A percentile compares a stretch with the other conserved stretches of the same genome.
Evolutionary conservation across 2,113 vertebrate genomes (phyloP).

Genomic region (Pygoscelis antarcticus): DNA sequence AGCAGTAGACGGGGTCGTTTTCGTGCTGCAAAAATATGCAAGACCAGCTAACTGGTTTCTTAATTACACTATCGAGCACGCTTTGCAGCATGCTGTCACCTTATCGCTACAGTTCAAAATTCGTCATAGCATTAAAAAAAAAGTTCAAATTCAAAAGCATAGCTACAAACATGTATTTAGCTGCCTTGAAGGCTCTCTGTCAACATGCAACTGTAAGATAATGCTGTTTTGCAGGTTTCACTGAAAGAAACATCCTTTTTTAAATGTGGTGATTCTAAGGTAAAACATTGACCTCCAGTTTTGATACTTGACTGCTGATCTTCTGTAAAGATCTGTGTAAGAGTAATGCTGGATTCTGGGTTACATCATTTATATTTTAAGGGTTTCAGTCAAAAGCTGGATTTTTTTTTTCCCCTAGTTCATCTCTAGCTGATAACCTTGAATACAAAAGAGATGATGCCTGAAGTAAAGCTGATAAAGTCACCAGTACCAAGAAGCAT

Average conservation of each 20-base stretch:
- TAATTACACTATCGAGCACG: neutral
- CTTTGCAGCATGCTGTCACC: neutral
- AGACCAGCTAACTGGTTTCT: neutral
- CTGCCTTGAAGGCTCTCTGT: neutral
- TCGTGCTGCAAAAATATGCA: neutral
- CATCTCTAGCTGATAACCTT: neutral
- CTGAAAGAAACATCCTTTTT: neutral
- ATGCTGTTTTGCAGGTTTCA: neutral
- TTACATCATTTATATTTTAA: constrained; percentile 13
- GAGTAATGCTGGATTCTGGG: neutral
- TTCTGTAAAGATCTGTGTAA: neutral
- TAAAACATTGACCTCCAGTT: neutral
- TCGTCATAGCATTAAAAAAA: neutral
- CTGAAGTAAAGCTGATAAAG: constrained; percentile 44
- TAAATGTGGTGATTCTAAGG: neutral
- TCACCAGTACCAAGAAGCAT: neutral
- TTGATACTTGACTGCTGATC: neutral
- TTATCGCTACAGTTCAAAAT: neutral
- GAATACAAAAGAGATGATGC: neutral
- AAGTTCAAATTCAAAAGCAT: neutral
- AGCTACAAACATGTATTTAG: neutral
- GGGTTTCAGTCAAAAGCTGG: neutral
- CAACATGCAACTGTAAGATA: neutral
- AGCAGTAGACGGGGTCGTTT: neutral
- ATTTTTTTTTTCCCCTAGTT: constrained; percentile 9